Percentiles rank a stretch among this genome's conserved stretches.
Conservation (phyloP, 2,797 vertebrate genomes). For the Leucoraja ocellata region DNA sequence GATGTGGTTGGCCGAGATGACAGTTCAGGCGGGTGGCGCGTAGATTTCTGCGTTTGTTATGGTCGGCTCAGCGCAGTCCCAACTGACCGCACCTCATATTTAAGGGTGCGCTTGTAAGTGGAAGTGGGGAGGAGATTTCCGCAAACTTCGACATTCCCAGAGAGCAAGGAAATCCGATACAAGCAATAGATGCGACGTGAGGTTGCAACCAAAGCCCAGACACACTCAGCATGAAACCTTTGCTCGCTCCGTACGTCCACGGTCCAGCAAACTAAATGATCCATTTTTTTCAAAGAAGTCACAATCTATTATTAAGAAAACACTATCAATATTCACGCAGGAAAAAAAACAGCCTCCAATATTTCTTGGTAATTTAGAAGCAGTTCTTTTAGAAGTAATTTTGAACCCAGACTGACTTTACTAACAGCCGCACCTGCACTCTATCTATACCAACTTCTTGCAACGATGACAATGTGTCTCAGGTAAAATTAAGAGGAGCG, state of each 20-base stretch:
- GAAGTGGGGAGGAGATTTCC: neutral
- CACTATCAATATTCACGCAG: neutral
- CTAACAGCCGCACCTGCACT: neutral
- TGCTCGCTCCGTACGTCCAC: neutral
- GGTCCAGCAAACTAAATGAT: neutral
- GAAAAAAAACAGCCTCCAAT: neutral
- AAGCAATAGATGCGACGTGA: neutral
- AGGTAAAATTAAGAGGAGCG: neutral
- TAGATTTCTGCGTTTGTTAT: neutral
- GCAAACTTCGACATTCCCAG: neutral
- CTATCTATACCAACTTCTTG: neutral
- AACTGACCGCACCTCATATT: neutral
- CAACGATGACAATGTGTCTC: neutral
- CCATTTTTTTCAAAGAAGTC: neutral
- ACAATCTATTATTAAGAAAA: neutral
- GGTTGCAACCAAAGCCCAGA: neutral
- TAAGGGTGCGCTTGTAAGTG: neutral
- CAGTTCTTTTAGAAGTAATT: neutral
- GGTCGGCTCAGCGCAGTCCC: neutral
- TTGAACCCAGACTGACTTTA: neutral
- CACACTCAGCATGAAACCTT: neutral
- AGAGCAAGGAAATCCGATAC: neutral
- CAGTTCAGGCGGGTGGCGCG: neutral
- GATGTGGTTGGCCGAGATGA: neutral
- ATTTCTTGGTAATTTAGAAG: neutral